phyloP scores from a whole-genome alignment of 2,113 vertebrate genomes.

The Patagioenas fasciata region DNA sequence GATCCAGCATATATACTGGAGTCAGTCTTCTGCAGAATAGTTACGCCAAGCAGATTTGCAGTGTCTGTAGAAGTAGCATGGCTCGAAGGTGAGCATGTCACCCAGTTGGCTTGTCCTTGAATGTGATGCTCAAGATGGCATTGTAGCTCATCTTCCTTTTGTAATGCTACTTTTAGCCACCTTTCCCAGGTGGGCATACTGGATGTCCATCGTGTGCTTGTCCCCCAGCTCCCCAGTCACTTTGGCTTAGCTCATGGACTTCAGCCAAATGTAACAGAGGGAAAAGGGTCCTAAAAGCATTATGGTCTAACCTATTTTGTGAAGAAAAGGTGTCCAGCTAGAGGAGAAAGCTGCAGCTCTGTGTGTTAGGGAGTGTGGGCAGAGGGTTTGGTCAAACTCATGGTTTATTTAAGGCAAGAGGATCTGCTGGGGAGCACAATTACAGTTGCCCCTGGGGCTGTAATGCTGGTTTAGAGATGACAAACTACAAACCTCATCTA shows the following conservation, averaged over 20 bases:
- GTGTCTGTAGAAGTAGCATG: not conserved
- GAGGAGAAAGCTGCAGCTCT: not conserved
- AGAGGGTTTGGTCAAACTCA: not conserved
- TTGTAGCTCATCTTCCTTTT: not conserved
- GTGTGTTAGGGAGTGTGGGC: not conserved
- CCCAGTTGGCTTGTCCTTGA: not conserved
- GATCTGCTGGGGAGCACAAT: not conserved
- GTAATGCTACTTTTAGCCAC: not conserved
- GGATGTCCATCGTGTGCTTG: fast-evolving
- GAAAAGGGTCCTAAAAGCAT: not conserved
- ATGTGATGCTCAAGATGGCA: not conserved
- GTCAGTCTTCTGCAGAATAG: not conserved
- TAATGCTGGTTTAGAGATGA: not conserved
- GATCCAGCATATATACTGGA: not conserved
- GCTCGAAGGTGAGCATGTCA: not conserved
- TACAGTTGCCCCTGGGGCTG: fast-evolving
- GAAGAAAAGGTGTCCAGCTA: not conserved
- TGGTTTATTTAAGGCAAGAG: fast-evolving
- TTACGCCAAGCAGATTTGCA: not conserved
- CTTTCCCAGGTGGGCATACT: not conserved
- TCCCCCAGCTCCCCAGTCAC: not conserved
- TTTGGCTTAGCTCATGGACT: not conserved
- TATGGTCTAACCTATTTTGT: not conserved
- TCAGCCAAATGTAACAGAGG: not conserved
- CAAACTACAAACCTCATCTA: not conserved